phyloP scores from a whole-genome alignment of 2,113 vertebrate genomes.

The Brienomyrus brachyistius region DNA sequence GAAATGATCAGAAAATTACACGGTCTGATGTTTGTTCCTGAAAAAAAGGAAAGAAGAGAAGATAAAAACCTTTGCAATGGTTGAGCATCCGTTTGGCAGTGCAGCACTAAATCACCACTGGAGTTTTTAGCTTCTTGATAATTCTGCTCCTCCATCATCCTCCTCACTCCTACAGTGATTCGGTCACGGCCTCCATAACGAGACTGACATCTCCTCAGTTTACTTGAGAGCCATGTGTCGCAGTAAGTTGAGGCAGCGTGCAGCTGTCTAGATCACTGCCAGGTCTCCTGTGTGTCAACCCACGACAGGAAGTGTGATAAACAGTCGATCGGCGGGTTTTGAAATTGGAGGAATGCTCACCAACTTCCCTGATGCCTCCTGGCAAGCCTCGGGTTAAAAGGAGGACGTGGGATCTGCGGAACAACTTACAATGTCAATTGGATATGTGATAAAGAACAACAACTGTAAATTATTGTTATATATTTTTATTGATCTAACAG shows the following conservation, averaged over 20 bases:
- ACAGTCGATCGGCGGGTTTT: background rate
- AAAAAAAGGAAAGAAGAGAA: background rate
- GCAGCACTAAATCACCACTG: background rate
- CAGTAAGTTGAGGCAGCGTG: background rate
- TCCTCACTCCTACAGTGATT: background rate
- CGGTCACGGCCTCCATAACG: background rate
- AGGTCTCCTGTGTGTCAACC: background rate
- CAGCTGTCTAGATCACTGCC: background rate
- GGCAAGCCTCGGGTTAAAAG: background rate
- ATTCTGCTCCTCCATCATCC: background rate
- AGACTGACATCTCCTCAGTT: background rate
- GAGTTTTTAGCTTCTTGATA: background rate
- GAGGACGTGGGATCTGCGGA: constrained; percentile 2
- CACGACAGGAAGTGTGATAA: background rate
- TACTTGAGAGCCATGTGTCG: background rate
- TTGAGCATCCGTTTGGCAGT: background rate
- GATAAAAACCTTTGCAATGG: background rate
- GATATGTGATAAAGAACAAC: background rate
- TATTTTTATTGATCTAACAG: background rate
- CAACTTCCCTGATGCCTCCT: background rate
- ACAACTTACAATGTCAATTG: constrained; percentile 9
- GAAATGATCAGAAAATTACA: background rate
- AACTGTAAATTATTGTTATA: background rate
- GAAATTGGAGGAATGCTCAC: background rate
- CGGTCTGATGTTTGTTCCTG: too few relatives aligned